These are phyloP conservation scores for Bombus sylvicola DNA, from an alignment of 1,140 invertebrate species.

Conservation along the genomic window DNA sequence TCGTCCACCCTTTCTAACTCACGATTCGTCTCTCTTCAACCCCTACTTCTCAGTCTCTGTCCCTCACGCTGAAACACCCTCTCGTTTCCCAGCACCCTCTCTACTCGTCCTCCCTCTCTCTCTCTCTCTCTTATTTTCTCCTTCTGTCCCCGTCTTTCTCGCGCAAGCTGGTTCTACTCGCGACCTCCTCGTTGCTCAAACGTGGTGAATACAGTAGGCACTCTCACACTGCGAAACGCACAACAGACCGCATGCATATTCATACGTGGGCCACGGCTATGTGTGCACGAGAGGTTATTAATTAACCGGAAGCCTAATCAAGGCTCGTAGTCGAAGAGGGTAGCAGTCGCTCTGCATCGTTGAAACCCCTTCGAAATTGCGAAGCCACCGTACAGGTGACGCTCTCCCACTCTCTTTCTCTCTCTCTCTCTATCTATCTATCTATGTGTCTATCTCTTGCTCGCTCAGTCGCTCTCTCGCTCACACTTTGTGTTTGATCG, in stretches of 20 bases:
- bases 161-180: constrained; percentile 26
- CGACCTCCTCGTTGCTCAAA: constrained; percentile 48
- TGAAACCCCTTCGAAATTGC: constrained; percentile 70
- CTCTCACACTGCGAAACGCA: constrained; percentile 76
- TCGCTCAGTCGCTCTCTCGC: not conserved
- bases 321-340: constrained; percentile 78
- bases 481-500: constrained; percentile 51
- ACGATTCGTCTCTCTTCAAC: constrained; percentile 17
- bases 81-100: constrained; percentile 35
- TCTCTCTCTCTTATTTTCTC: not conserved
- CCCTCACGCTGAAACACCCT: constrained; percentile 51
- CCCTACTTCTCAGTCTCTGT: constrained; percentile 27
- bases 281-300: constrained; percentile 83
- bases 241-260: constrained; percentile 81
- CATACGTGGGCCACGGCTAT: constrained; percentile 76
- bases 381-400: constrained; percentile 64
- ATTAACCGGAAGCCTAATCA: constrained; percentile 83
- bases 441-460: not conserved
- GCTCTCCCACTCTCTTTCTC: constrained; percentile 11
- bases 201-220: constrained; percentile 55
- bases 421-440: too few relatives aligned
- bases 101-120: not conserved
- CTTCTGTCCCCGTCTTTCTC: not conserved
- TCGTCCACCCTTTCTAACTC: constrained; percentile 46
- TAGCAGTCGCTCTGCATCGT: constrained; percentile 68